Percentiles rank a stretch among this genome's conserved stretches.
These are phyloP conservation scores for Podarcis raffonei DNA, from an alignment of 2,113 vertebrate species.

Conservation along the genomic window DNA sequence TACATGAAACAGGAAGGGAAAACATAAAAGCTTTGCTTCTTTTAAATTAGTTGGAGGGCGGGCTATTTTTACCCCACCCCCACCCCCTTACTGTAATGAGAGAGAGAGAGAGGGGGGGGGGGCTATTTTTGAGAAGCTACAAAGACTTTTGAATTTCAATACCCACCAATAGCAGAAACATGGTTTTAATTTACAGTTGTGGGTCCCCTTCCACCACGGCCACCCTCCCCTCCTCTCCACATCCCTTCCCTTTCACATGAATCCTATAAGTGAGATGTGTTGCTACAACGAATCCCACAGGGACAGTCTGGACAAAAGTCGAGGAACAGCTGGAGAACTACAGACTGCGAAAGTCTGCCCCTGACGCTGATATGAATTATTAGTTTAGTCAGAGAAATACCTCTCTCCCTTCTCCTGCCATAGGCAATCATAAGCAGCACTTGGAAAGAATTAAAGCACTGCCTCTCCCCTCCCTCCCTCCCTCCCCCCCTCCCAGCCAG, in stretches of 20 bases:
- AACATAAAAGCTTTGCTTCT: slow-evolving; percentile 74
- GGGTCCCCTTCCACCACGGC: slow-evolving; percentile 54
- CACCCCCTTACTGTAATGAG: slow-evolving; percentile 56
- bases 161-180: slow-evolving; percentile 68
- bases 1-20: slow-evolving; percentile 75
- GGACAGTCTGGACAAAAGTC: slow-evolving; percentile 71
- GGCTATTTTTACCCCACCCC: slow-evolving; percentile 10
- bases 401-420: slow-evolving; percentile 60
- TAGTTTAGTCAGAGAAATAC: slow-evolving; percentile 75
- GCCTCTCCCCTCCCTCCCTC: slow-evolving; percentile 10
- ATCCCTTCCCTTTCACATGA: slow-evolving; percentile 67
- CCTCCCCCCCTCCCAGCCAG: slow-evolving; percentile 43
- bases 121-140: slow-evolving; percentile 69
- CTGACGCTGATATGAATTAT: slow-evolving; percentile 79
- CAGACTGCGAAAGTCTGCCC: slow-evolving; percentile 73
- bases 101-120: not conserved
- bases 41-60: slow-evolving; percentile 56
- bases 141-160: slow-evolving; percentile 73
- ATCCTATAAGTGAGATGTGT: slow-evolving; percentile 77
- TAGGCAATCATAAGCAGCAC: slow-evolving; percentile 71
- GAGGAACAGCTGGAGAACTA: slow-evolving; percentile 75
- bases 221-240: not conserved
- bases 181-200: slow-evolving; percentile 80
- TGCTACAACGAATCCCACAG: slow-evolving; percentile 74
- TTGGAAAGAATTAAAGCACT: slow-evolving; percentile 73